These are phyloP conservation scores for Pristiophorus japonicus DNA, from an alignment of 2,113 vertebrate genomes.

Conservation along the genomic window DNA sequence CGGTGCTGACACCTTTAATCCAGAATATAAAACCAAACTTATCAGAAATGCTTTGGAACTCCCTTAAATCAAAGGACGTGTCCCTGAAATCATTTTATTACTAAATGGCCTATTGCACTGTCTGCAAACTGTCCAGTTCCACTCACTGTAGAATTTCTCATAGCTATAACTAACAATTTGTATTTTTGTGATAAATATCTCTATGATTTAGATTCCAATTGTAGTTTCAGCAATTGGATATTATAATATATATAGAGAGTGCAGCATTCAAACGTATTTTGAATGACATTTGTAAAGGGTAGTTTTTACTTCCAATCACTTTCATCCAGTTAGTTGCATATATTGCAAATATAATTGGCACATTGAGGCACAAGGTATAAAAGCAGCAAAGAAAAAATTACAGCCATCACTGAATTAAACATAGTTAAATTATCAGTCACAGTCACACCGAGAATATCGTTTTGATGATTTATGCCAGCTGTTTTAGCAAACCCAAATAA, in stretches of 20 bases:
- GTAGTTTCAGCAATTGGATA: not conserved
- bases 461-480: constrained; percentile 4
- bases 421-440: constrained; percentile 6
- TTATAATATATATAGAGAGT: not conserved
- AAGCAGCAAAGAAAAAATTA: not conserved
- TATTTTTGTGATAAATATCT: not conserved
- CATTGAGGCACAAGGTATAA: not conserved
- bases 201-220: not conserved
- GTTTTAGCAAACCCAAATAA: constrained; percentile 8
- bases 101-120: not conserved
- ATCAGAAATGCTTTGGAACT: not conserved
- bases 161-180: not conserved
- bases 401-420: constrained; percentile 29
- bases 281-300: not conserved
- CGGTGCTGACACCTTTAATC: not conserved
- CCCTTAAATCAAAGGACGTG: not conserved
- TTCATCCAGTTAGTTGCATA: not conserved
- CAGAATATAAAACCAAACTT: not conserved
- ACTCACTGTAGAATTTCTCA: not conserved
- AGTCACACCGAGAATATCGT: not conserved
- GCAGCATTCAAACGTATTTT: not conserved
- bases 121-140: not conserved
- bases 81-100: not conserved
- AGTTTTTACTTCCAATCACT: constrained; percentile 13
- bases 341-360: constrained; percentile 33